phyloP scores from a whole-genome alignment of 2,113 vertebrate genomes.

The Conger conger region DNA sequence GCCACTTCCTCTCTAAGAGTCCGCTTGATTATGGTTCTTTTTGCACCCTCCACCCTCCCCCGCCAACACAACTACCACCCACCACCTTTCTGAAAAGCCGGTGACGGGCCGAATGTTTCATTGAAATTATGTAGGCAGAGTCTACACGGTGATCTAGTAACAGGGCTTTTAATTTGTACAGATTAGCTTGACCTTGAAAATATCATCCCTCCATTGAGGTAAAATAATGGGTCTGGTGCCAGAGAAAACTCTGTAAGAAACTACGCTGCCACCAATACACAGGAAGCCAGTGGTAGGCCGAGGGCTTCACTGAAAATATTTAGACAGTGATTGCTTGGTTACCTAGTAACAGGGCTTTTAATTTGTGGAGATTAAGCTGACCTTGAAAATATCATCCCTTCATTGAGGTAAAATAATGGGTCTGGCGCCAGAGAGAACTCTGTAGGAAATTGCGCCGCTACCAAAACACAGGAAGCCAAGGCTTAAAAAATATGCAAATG shows the following conservation, averaged over 20 bases:
- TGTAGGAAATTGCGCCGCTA: background rate
- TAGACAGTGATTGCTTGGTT: background rate
- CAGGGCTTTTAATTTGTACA: background rate
- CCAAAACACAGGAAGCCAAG: background rate
- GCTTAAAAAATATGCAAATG: background rate
- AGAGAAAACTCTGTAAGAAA: background rate
- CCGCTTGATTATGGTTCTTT: background rate
- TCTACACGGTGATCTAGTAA: background rate
- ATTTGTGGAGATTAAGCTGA: background rate
- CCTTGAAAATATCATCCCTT: background rate
- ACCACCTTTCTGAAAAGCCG: background rate
- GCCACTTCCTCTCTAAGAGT: constrained; percentile 36
- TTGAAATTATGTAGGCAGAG: background rate
- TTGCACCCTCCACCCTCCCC: background rate
- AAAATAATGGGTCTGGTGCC: background rate
- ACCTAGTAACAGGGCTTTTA: background rate
- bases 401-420: background rate
- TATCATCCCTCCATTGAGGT: background rate
- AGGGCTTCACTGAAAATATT: background rate
- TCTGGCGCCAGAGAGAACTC: background rate
- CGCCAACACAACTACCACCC: background rate
- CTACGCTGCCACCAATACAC: background rate
- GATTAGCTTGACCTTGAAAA: background rate
- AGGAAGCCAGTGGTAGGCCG: background rate
- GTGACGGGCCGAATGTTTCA: background rate